phyloP scores from a whole-genome alignment of 92 coral and sea anemone genomes.

The Zoanthus gigantus region DNA sequence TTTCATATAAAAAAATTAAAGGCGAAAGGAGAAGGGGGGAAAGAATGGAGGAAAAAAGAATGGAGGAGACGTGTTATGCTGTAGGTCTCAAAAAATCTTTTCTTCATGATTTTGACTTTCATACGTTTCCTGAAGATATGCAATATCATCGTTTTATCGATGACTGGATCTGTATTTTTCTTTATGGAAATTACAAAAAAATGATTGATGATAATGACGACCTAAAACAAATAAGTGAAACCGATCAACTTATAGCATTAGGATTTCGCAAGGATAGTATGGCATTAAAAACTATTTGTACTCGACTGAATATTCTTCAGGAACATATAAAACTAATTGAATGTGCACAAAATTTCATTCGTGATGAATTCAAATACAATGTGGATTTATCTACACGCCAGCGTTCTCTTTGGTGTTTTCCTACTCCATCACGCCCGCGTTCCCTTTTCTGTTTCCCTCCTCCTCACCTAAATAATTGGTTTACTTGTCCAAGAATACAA shows the following conservation, averaged over 20 bases:
- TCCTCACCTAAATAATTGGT: constrained; percentile 31
- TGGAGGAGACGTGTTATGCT: neutral
- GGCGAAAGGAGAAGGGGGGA: neutral
- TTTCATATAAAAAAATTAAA: no score
- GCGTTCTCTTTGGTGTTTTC: constrained; percentile 15
- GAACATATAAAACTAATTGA: constrained; percentile 57
- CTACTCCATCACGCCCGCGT: no score
- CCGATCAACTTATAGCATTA: constrained; percentile 36
- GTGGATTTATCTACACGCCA: constrained; percentile 10
- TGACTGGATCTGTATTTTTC: constrained; percentile 54
- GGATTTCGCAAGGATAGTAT: constrained; percentile 49
- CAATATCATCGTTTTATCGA: constrained; percentile 16
- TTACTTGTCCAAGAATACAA: neutral
- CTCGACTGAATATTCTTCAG: constrained; percentile 26
- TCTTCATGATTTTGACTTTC: constrained; percentile 31
- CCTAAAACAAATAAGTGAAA: neutral
- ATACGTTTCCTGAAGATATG: constrained; percentile 38
- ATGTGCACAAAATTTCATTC: constrained; percentile 50
- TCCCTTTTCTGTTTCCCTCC: neutral
- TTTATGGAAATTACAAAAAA: constrained; percentile 12
- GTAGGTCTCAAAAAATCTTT: constrained; percentile 57
- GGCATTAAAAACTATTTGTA: constrained; percentile 40
- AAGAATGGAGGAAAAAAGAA: no score
- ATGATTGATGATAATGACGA: neutral
- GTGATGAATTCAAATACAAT: constrained; percentile 62